phyloP scores from a whole-genome alignment of 1,140 invertebrate genomes.

The Elymnias hypermnestra region DNA sequence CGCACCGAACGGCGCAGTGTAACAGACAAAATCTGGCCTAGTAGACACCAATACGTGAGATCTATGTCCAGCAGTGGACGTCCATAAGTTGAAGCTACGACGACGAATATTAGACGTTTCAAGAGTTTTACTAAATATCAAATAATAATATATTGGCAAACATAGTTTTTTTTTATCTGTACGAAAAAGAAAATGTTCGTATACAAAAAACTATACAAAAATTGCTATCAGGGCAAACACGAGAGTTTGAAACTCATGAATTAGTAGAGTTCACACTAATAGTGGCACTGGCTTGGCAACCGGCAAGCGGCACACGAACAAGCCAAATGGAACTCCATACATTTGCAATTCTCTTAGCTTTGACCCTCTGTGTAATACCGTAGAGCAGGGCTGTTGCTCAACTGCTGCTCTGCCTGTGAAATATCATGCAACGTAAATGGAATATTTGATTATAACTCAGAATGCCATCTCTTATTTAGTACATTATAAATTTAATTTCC shows the following conservation, averaged over 20 bases:
- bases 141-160: too few species aligned
- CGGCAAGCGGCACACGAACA: neutral
- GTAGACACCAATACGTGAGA: too few species aligned
- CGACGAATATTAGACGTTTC: too few species aligned
- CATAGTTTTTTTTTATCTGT: neutral
- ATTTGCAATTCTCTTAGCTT: constrained; percentile 8
- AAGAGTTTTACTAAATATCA: too few species aligned
- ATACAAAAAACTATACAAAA: too few species aligned
- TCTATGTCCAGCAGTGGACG: too few species aligned
- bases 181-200: neutral
- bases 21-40: too few species aligned
- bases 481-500: too few species aligned
- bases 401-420: neutral
- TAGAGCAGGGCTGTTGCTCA: neutral
- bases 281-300: constrained; percentile 1
- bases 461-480: too few species aligned
- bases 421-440: neutral
- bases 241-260: neutral
- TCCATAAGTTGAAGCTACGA: too few species aligned
- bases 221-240: neutral
- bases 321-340: constrained; percentile 4
- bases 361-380: constrained; percentile 2
- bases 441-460: constrained; percentile 5
- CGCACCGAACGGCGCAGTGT: too few species aligned
- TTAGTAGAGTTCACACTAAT: constrained; percentile 1